Percentiles rank a stretch among this genome's conserved stretches.
These are phyloP conservation scores for Pogonus chalceus DNA, from an alignment of 1,140 invertebrate genomes.

Conservation along the genomic window DNA sequence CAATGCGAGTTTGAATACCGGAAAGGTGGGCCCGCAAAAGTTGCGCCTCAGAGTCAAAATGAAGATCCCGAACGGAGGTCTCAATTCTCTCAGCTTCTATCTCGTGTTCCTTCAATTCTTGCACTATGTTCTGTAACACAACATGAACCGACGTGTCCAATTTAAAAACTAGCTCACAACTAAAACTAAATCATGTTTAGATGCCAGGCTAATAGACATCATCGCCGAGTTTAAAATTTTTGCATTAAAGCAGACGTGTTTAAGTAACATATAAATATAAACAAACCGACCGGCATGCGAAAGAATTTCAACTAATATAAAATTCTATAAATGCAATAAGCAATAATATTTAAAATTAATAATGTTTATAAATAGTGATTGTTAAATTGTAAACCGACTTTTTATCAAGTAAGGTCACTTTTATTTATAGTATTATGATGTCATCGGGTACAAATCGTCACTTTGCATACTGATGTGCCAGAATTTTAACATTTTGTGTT, in stretches of 20 bases:
- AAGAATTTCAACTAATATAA: not conserved
- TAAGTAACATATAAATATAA: not conserved
- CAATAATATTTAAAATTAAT: not conserved
- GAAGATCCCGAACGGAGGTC: slow-evolving; percentile 38
- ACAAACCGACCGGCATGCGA: not conserved
- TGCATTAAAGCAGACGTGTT: no score
- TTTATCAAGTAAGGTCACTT: not conserved
- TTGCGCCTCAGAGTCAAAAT: slow-evolving; percentile 42
- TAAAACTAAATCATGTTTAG: no score
- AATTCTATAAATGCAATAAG: not conserved
- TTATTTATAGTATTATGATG: not conserved
- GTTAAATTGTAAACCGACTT: not conserved
- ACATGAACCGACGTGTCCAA: no score
- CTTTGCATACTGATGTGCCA: not conserved
- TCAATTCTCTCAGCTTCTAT: slow-evolving; percentile 44
- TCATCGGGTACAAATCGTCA: not conserved
- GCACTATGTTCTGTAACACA: slow-evolving; percentile 45
- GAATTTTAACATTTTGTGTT: slow-evolving; percentile 2
- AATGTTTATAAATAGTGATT: not conserved
- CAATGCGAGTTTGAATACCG: slow-evolving; percentile 42
- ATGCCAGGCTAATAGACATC: no score
- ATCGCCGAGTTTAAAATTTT: no score
- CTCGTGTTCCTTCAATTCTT: slow-evolving; percentile 46
- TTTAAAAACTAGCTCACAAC: no score
- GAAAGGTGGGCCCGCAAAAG: slow-evolving; percentile 38